Evolutionary conservation across 2,797 vertebrate species (phyloP).

Genomic region (Crax fasciolata): DNA sequence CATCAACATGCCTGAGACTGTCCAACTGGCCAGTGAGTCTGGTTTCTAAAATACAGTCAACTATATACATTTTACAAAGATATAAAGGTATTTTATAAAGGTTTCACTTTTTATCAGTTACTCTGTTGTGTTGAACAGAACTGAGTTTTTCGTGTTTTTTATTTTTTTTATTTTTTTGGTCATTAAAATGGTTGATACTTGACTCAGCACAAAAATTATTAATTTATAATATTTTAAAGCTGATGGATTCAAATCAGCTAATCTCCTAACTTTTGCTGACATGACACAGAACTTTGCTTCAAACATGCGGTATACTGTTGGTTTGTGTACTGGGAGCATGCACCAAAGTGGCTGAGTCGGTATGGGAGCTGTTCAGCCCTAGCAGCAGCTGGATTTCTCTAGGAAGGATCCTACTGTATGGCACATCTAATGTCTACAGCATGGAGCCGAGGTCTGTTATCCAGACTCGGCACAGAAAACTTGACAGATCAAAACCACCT

Average conservation of each 20-base stretch:
- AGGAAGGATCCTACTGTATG: neutral
- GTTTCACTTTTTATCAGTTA: slow-evolving; percentile 20
- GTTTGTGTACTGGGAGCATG: neutral
- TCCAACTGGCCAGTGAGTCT: slow-evolving; percentile 37
- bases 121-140: neutral
- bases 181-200: neutral
- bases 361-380: neutral
- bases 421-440: neutral
- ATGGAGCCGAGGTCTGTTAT: neutral
- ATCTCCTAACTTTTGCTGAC: neutral
- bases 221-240: neutral
- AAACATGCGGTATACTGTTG: neutral
- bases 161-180: neutral
- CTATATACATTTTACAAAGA: neutral
- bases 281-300: neutral
- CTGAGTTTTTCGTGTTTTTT: too few species aligned
- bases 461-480: neutral
- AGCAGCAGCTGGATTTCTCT: neutral
- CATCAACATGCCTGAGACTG: slow-evolving; percentile 15
- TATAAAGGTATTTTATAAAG: neutral
- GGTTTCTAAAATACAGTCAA: slow-evolving; percentile 27
- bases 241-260: neutral
- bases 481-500: neutral
- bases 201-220: neutral
- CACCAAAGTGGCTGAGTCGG: neutral